Evolutionary conservation across 2,888 invertebrate genomes (phyloP).

Genomic region (Meghimatium bilineatum): DNA sequence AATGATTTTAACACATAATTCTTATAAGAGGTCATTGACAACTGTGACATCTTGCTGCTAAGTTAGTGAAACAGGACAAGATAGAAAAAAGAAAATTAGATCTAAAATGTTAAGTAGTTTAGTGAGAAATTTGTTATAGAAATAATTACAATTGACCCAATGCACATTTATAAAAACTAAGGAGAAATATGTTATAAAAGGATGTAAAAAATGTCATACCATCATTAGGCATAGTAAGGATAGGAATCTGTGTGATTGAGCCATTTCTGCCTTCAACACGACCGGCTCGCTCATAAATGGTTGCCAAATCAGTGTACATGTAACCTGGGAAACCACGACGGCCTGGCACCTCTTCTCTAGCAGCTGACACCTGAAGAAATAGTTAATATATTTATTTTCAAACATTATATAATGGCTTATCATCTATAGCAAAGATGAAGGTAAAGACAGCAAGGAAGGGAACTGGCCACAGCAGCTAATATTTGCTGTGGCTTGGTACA

Average conservation of each 20-base stretch:
- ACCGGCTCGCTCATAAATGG: conserved; percentile 99
- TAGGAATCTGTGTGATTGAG: conserved; percentile 99
- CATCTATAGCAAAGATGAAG: too few species aligned
- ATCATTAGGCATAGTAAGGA: conserved; percentile 99
- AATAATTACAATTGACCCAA: not conserved
- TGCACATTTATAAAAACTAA: not conserved
- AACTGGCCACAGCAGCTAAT: too few species aligned
- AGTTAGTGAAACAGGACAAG: too few species aligned
- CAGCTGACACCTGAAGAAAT: conserved; percentile 87
- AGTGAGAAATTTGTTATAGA: not conserved
- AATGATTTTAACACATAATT: too few species aligned
- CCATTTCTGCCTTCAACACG: conserved; percentile 99
- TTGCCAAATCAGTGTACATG: conserved; percentile 99
- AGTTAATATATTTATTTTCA: not conserved
- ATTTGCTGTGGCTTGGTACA: too few species aligned
- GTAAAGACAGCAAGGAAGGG: too few species aligned
- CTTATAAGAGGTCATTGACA: too few species aligned
- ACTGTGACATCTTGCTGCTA: too few species aligned
- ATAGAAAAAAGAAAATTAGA: too few species aligned
- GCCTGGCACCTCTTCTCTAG: conserved; percentile 99
- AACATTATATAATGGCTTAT: not conserved
- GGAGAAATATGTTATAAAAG: not conserved
- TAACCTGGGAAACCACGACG: conserved; percentile 99
- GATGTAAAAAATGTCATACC: conserved; percentile 74
- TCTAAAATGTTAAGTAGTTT: too few species aligned